phyloP scores from a whole-genome alignment of 2,888 invertebrate genomes.

The Glaucopsyche alexis region DNA sequence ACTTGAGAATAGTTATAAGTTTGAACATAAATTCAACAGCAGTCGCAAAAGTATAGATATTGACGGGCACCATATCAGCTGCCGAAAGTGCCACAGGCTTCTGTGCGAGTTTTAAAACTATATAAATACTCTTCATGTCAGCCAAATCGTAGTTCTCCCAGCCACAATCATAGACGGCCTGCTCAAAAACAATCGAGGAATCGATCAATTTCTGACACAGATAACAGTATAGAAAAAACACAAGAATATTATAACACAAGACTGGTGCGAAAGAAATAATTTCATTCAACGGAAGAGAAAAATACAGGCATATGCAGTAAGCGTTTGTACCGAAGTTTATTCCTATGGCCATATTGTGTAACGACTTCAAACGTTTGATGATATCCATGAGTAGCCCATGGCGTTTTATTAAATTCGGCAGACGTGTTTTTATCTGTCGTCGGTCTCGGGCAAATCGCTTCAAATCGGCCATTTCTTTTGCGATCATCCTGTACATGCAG shows the following conservation, averaged over 20 bases:
- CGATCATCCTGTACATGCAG: conserved; percentile 49
- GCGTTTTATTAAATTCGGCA: conserved; percentile 46
- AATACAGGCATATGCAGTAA: conserved; percentile 21
- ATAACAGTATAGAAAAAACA: conserved; percentile 26
- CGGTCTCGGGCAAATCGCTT: neutral
- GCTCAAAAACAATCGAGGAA: neutral
- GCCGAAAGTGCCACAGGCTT: neutral
- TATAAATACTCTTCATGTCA: conserved; percentile 23
- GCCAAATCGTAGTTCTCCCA: conserved; percentile 19
- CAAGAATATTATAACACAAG: neutral
- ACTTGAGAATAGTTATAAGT: conserved; percentile 21
- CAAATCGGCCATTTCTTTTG: neutral
- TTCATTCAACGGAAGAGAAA: conserved; percentile 12
- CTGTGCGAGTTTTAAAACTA: conserved; percentile 14
- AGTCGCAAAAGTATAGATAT: neutral
- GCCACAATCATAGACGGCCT: conserved; percentile 17
- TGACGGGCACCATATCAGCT: conserved; percentile 15
- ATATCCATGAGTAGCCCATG: conserved; percentile 52
- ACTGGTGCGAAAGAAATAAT: conserved; percentile 3
- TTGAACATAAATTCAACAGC: conserved; percentile 13
- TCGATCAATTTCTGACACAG: conserved; percentile 27
- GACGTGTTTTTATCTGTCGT: neutral
- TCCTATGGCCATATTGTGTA: conserved; percentile 55
- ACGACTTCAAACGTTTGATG: conserved; percentile 49
- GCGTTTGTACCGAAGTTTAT: conserved; percentile 37